Percentiles rank a stretch among this genome's conserved stretches.
Conservation (phyloP, 2,888 invertebrate genomes). For the Electrophaes corylata region DNA sequence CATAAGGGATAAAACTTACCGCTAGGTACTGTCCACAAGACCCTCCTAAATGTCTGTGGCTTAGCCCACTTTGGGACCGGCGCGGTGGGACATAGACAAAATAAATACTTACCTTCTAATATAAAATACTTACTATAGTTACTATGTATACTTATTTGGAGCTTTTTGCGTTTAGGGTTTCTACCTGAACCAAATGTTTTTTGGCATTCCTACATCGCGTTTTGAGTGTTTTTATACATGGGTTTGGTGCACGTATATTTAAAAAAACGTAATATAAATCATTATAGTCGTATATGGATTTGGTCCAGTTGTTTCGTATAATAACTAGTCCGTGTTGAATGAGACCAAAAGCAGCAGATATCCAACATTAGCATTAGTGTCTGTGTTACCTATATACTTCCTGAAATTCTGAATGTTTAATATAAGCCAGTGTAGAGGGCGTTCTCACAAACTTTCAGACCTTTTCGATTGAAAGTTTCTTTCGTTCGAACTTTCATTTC, state of each 20-base stretch:
- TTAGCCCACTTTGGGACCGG: neutral
- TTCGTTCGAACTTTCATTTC: conserved; percentile 8
- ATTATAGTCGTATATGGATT: no score
- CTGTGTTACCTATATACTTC: neutral
- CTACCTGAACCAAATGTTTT: neutral
- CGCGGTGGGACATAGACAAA: neutral
- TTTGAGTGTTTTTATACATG: no score
- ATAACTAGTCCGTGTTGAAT: no score
- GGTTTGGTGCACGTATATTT: no score
- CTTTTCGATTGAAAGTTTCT: conserved; percentile 9
- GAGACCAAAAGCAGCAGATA: no score
- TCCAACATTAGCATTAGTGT: neutral
- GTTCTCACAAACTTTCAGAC: conserved; percentile 7
- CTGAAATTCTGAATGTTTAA: conserved; percentile 10
- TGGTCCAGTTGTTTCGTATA: no score
- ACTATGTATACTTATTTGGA: no score
- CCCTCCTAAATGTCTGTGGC: conserved; percentile 16
- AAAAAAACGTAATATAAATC: no score
- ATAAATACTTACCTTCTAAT: neutral
- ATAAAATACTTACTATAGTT: no score
- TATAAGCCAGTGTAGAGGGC: conserved; percentile 10
- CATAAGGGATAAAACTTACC: conserved; percentile 17
- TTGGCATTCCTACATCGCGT: neutral
- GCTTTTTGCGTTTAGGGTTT: neutral
- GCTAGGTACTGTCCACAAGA: conserved; percentile 11